phyloP scores from a whole-genome alignment of 1,140 invertebrate genomes.

The Eriocheir sinensis region DNA sequence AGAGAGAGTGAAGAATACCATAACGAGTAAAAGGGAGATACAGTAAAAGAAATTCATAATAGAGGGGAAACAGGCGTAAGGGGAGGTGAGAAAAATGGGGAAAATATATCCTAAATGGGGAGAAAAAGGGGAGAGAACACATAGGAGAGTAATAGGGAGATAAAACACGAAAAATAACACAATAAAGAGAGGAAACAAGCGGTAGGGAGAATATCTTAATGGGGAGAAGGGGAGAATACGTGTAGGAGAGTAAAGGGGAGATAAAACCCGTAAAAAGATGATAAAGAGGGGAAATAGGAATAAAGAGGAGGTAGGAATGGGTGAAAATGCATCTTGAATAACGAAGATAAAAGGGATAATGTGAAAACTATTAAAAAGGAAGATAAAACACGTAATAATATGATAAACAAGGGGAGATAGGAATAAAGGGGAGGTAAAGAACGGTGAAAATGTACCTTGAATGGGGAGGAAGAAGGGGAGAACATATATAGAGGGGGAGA shows the following conservation, averaged over 20 bases:
- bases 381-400: not conserved
- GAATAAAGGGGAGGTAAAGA: no score
- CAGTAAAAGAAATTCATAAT: not conserved
- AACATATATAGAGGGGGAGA: not conserved
- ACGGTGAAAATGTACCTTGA: constrained; percentile 6
- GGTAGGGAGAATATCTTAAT: not conserved
- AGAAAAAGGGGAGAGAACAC: not conserved
- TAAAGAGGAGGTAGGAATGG: not conserved
- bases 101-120: not conserved
- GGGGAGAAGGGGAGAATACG: not conserved
- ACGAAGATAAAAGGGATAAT: not conserved
- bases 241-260: not conserved
- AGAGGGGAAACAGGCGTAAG: not conserved
- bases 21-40: not conserved
- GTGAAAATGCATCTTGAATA: not conserved
- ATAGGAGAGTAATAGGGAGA: not conserved
- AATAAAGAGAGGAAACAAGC: not conserved
- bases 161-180: not conserved
- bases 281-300: not conserved
- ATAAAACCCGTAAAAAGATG: not conserved
- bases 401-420: not conserved
- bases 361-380: no score
- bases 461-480: not conserved
- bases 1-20: not conserved
- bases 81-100: not conserved